phyloP scores from a whole-genome alignment of 1,140 invertebrate genomes.

The Oppia nitens region DNA sequence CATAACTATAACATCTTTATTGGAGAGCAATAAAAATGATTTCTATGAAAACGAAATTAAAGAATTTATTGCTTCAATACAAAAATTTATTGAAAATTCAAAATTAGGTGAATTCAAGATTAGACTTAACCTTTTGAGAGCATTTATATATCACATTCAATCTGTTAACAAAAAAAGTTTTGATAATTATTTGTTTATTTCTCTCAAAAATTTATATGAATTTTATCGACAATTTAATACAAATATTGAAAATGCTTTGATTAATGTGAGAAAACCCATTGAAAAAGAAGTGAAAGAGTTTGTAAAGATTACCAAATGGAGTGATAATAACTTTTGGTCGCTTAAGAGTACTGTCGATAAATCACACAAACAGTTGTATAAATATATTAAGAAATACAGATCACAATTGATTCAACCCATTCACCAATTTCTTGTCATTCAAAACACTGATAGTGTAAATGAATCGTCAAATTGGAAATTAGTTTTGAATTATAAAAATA shows the following conservation, averaged over 20 bases:
- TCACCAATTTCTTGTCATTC: not conserved
- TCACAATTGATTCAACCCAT: not conserved
- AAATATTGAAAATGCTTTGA: slow-evolving; percentile 44
- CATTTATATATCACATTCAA: slow-evolving; percentile 36
- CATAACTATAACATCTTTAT: slow-evolving; percentile 34
- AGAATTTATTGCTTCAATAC: slow-evolving; percentile 32
- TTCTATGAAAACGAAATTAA: slow-evolving; percentile 20
- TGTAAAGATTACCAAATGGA: slow-evolving; percentile 89
- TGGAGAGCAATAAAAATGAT: slow-evolving; percentile 15
- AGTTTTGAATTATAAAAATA: not conserved
- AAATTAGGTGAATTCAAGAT: slow-evolving; percentile 62
- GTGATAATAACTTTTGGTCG: slow-evolving; percentile 86
- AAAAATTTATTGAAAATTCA: slow-evolving; percentile 67
- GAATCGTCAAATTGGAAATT: not conserved
- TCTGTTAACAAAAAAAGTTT: not conserved
- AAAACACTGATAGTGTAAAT: not conserved
- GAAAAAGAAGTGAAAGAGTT: slow-evolving; percentile 78
- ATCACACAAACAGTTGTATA: slow-evolving; percentile 67
- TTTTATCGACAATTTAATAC: slow-evolving; percentile 65
- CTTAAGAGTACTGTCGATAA: slow-evolving; percentile 68
- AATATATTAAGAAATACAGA: slow-evolving; percentile 64
- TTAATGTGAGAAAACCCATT: slow-evolving; percentile 50
- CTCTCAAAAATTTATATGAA: slow-evolving; percentile 66
- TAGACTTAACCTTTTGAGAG: slow-evolving; percentile 55
- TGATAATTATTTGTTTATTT: slow-evolving; percentile 24